Percentiles rank a stretch among this genome's conserved stretches.
phyloP scores from a whole-genome alignment of 2,888 invertebrate species.

The Chirona hameri region DNA sequence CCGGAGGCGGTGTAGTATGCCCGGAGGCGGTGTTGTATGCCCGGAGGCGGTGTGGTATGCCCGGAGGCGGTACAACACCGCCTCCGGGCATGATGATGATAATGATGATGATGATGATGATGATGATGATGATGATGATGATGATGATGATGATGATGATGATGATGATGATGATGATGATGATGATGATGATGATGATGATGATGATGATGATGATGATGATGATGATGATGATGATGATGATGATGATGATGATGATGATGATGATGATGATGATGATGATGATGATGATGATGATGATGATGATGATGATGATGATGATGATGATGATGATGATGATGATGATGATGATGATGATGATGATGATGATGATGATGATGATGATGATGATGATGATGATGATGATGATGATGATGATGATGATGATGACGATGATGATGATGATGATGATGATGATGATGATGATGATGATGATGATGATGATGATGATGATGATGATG shows the following conservation, averaged over 20 bases:
- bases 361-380: not conserved
- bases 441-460: slow-evolving; percentile 24
- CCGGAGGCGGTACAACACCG: no score
- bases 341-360: not conserved
- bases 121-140: slow-evolving; percentile 22
- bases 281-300: no score
- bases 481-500: slow-evolving; percentile 8
- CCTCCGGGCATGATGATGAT: no score
- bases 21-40: no score
- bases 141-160: not conserved
- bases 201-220: not conserved
- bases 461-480: not conserved
- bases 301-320: not conserved
- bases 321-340: not conserved
- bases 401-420: slow-evolving; percentile 10
- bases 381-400: slow-evolving; percentile 11
- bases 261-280: no score
- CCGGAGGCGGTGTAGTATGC: no score
- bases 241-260: no score
- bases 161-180: slow-evolving; percentile 1
- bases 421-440: not conserved
- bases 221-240: no score
- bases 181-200: no score
- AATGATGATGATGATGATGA: slow-evolving; percentile 22
- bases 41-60: no score